A percentile compares a stretch with the other conserved stretches of the same genome.
Conservation (phyloP, 2,888 invertebrate species). For the Schizotus pectinicornis region DNA sequence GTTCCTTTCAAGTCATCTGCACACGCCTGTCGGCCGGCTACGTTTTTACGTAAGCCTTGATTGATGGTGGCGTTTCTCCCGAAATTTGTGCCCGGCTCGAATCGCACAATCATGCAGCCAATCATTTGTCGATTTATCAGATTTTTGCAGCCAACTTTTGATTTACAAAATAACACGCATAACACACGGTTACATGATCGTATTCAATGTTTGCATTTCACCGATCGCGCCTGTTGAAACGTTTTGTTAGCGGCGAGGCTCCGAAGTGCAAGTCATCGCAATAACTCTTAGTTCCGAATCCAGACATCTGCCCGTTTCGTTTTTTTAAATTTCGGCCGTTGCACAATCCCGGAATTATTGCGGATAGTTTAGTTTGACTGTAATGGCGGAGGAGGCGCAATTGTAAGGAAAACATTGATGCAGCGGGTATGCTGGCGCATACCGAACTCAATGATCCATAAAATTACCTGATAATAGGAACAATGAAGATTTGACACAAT, state of each 20-base stretch:
- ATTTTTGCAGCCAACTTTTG: too few species aligned
- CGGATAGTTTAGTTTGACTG: not conserved
- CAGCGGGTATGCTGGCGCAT: not conserved
- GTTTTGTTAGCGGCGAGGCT: too few species aligned
- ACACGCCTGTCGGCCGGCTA: not conserved
- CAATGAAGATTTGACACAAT: not conserved
- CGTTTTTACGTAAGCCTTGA: too few species aligned
- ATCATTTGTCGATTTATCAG: slow-evolving; percentile 7
- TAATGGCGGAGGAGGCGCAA: not conserved
- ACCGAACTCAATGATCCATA: slow-evolving; percentile 1
- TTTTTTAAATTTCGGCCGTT: slow-evolving; percentile 1
- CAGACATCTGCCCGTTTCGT: not conserved
- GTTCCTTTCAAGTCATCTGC: not conserved
- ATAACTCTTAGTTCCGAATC: too few species aligned
- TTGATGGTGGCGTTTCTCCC: too few species aligned
- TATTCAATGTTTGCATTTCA: slow-evolving; percentile 6
- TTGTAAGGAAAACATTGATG: not conserved
- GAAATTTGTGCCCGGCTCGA: too few species aligned
- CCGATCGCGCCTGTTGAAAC: not conserved
- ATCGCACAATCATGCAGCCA: not conserved
- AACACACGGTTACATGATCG: slow-evolving; percentile 3
- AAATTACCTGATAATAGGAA: slow-evolving; percentile 3
- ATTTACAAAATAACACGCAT: not conserved
- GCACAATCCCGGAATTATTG: not conserved
- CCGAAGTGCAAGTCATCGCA: too few species aligned